Conservation (phyloP, 1,140 invertebrate genomes). For the Drosophila kurseongensis region DNA sequence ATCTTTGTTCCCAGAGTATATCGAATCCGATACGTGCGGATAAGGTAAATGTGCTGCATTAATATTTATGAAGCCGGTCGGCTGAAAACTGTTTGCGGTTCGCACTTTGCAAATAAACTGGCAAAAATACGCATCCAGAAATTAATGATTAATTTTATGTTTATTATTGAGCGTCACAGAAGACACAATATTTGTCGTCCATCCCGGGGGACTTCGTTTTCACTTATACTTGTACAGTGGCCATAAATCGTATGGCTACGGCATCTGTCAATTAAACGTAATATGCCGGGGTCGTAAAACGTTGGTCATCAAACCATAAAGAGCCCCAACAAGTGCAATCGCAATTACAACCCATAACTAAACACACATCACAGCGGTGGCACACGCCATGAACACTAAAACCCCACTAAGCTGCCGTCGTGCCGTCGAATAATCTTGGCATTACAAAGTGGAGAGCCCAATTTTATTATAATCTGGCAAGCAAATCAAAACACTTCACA, state of each 20-base stretch:
- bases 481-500: conserved; percentile 64
- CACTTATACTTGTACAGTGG: conserved; percentile 25
- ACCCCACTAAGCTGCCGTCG: conserved; percentile 42
- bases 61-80: conserved; percentile 35
- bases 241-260: conserved; percentile 15
- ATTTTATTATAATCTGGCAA: conserved; percentile 62
- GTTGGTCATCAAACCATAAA: conserved; percentile 46
- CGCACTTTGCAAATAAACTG: conserved; percentile 33
- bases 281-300: conserved; percentile 72
- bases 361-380: conserved; percentile 5
- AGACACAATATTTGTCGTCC: conserved; percentile 21
- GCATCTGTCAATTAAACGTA: conserved; percentile 66
- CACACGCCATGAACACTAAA: conserved; percentile 31
- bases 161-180: conserved; percentile 22
- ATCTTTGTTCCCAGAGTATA: conserved; percentile 32
- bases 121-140: conserved; percentile 6
- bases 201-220: conserved; percentile 24
- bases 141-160: conserved; percentile 44
- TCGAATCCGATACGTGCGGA: conserved; percentile 42
- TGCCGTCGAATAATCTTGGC: conserved; percentile 50
- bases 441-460: conserved; percentile 56
- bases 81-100: conserved; percentile 36
- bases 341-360: conserved; percentile 52
- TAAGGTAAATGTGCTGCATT: conserved; percentile 40
- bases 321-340: conserved; percentile 45